Evolutionary conservation across 2,797 vertebrate species (phyloP), one percentile per base, ranked within the genome.

Genomic region (Thamnophis elegans): DNA sequence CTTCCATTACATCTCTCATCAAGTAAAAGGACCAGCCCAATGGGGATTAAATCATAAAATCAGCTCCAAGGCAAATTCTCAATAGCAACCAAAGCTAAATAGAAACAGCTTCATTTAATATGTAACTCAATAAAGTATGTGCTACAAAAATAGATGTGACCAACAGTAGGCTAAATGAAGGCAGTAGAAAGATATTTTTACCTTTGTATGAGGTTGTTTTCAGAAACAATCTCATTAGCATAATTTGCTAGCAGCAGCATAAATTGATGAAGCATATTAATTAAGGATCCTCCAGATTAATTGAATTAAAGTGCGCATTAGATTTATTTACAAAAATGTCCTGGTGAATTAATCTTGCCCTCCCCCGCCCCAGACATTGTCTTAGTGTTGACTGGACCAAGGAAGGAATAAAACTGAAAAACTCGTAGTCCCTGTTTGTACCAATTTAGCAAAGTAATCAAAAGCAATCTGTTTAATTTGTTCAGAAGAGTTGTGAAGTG

Each of bases 241-340:
- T 93, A 88, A 91, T 88, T 88, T 91, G 89, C 86, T 85, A 12
- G 56, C 89, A 91, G 82, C 86, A 85, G 89, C 85, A 91, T 93
- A 91, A 91, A 28, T 91, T 82, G 47, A 93, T 91, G 88, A 88
- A 60, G 9, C 55, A 60, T 93, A 56, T 88, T 82, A 78, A 60
- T 93, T 88, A 93, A 88, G 47, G 54, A 62, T 88, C 59, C 65
- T 85, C 6, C 56, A 91, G 85, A 88, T 47, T 93, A 93, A 90
- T 93, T 93, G 56, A 91, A 93, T 93, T 93, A 88, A 91, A 93
- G 82, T 82, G 85, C 65, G 93, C 65, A 36, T 53, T 73, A 93
- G 42, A 93, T 90, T 91, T 65, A 42, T 55, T 55, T 10, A 2
- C 3, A 85, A 59, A 60, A 47, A 9, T 54, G 55, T 88, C 36